Evolutionary conservation across 2,888 invertebrate genomes (phyloP).

Genomic region (Cyclophora albipunctata): DNA sequence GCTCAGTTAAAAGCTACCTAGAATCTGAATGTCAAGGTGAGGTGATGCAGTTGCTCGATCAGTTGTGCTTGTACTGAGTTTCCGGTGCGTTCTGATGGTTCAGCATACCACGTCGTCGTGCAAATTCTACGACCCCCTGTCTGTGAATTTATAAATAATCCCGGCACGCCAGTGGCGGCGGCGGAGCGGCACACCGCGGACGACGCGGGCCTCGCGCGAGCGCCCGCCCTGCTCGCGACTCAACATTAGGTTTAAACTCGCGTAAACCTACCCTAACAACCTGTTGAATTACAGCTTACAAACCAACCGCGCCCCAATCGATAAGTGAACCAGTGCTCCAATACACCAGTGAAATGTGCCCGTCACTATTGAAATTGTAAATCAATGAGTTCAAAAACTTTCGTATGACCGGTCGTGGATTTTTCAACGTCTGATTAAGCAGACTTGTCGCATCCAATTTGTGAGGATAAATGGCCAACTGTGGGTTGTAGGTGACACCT

Average conservation of each 20-base stretch:
- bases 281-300: too few species aligned
- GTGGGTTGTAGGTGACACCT: slow-evolving; percentile 26
- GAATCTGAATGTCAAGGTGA: too few species aligned
- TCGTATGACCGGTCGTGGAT: slow-evolving; percentile 27
- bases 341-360: slow-evolving; percentile 18
- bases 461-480: slow-evolving; percentile 40
- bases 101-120: slow-evolving; percentile 60
- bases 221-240: slow-evolving; percentile 54
- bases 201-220: slow-evolving; percentile 71
- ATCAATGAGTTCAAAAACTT: slow-evolving; percentile 6
- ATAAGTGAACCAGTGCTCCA: slow-evolving; percentile 24
- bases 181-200: slow-evolving; percentile 70
- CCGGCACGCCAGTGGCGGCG: slow-evolving; percentile 71
- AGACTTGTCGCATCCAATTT: slow-evolving; percentile 46
- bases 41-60: too few species aligned
- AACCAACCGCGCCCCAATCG: neutral
- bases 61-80: slow-evolving; percentile 19
- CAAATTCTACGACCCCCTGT: slow-evolving; percentile 74
- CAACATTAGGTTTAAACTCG: slow-evolving; percentile 14
- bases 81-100: slow-evolving; percentile 57
- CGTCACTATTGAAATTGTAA: slow-evolving; percentile 3
- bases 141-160: slow-evolving; percentile 74
- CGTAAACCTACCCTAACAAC: slow-evolving; percentile 2
- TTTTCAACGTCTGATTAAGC: slow-evolving; percentile 40
- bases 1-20: too few species aligned